Evolutionary conservation across 2,797 vertebrate genomes (phyloP).

Genomic region (Dipus sagitta): DNA sequence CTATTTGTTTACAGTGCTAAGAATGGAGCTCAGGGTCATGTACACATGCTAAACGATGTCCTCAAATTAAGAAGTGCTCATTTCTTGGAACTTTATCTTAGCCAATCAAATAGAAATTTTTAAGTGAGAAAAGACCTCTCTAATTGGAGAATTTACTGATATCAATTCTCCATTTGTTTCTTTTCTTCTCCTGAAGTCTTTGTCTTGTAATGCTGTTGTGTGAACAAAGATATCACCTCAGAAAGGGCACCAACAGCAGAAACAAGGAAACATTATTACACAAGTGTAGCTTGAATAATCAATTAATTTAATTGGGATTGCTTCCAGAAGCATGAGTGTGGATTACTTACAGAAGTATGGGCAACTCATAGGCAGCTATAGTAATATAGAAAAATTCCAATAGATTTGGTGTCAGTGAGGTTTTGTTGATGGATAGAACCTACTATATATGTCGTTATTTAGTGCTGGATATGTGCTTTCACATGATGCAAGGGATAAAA

Average conservation of each 20-base stretch:
- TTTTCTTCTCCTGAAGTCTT: not conserved
- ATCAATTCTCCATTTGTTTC: not conserved
- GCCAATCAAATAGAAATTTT: not conserved
- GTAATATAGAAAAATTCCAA: not conserved
- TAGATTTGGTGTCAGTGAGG: not conserved
- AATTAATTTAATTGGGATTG: too few species aligned
- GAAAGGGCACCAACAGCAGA: too few species aligned
- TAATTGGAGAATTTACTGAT: not conserved
- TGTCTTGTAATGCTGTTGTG: too few species aligned
- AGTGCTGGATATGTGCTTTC: not conserved
- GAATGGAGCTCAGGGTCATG: not conserved
- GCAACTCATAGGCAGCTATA: too few species aligned
- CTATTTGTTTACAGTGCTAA: too few species aligned
- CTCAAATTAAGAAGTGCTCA: slow-evolving; percentile 25
- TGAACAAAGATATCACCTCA: too few species aligned
- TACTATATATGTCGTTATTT: not conserved
- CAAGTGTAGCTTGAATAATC: too few species aligned
- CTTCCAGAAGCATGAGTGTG: too few species aligned
- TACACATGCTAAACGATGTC: not conserved
- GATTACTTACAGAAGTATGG: too few species aligned
- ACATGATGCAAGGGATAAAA: not conserved
- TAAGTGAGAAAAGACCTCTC: not conserved
- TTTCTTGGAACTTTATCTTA: not conserved
- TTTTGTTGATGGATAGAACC: not conserved
- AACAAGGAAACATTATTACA: too few species aligned